phyloP scores from a whole-genome alignment of 2,113 vertebrate species.

The Xiphophorus maculatus region DNA sequence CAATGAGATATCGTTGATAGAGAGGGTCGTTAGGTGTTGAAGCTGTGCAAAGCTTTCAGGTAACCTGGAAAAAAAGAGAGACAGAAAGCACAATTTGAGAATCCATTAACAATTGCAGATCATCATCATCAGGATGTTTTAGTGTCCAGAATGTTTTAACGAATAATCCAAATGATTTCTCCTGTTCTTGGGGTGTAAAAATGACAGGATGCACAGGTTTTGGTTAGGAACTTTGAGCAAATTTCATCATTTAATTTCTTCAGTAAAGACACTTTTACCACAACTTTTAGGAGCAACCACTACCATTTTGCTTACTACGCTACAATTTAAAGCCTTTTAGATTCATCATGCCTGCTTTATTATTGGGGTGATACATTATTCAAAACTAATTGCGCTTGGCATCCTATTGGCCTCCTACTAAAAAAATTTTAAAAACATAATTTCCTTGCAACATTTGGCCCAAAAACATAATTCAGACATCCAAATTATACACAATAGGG shows the following conservation, averaged over 20 bases:
- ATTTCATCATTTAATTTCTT: no score
- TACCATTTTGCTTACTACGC: no score
- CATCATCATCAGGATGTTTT: background rate
- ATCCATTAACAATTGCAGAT: background rate
- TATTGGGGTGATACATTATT: background rate
- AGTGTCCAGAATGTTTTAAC: background rate
- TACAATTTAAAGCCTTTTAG: no score
- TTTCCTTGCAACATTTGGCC: background rate
- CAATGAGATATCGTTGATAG: conserved; percentile 98
- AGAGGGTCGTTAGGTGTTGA: conserved; percentile 94
- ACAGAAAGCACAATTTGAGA: conserved; percentile 1
- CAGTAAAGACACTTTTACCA: no score
- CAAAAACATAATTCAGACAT: background rate
- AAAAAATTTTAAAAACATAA: no score
- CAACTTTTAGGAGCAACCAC: no score
- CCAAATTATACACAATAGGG: background rate
- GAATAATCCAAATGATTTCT: background rate
- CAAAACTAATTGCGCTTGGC: background rate
- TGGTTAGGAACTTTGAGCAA: no score
- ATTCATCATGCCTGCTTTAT: background rate
- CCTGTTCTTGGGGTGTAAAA: background rate
- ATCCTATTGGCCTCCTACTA: no score
- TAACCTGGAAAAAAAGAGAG: conserved; percentile 82
- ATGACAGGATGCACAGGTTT: background rate
- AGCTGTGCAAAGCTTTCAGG: conserved; percentile 95